Conservation (phyloP, 2,888 invertebrate genomes). For the Drosophila trichaetosa region DNA sequence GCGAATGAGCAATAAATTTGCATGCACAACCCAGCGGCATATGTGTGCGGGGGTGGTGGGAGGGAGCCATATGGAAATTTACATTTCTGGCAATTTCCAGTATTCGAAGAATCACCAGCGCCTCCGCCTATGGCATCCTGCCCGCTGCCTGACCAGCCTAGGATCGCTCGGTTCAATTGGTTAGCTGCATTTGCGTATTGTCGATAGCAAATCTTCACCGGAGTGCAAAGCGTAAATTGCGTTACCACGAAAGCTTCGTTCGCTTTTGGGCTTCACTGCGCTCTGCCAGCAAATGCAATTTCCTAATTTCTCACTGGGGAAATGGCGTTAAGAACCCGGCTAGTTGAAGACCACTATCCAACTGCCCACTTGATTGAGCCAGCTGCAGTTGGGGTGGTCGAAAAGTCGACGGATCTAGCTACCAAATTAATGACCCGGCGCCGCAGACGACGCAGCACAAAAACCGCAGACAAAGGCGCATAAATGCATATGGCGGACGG, state of each 20-base stretch:
- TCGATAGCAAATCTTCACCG: conserved; percentile 62
- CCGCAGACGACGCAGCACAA: conserved; percentile 62
- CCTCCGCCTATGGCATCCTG: background rate
- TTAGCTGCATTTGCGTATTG: conserved; percentile 57
- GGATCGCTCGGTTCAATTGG: conserved; percentile 37
- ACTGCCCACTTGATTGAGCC: conserved; percentile 58
- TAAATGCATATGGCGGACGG: conserved; percentile 72
- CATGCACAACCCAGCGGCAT: conserved; percentile 41
- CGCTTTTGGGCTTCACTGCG: conserved; percentile 24
- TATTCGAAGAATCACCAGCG: conserved; percentile 55
- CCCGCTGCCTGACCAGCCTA: conserved; percentile 2
- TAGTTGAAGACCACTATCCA: conserved; percentile 8
- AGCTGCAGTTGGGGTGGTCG: conserved; percentile 22
- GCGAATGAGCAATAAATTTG: conserved; percentile 75
- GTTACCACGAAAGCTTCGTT: conserved; percentile 49
- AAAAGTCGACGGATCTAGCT: conserved; percentile 49
- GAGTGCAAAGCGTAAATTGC: conserved; percentile 66
- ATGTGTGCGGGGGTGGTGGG: background rate
- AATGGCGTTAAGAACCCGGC: conserved; percentile 74
- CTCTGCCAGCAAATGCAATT: conserved; percentile 78
- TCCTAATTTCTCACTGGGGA: conserved; percentile 83
- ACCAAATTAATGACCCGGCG: conserved; percentile 76
- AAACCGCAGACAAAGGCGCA: conserved; percentile 77
- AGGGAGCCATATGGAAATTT: conserved; percentile 71
- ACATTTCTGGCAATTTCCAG: conserved; percentile 83